Percentiles rank a stretch among this genome's conserved stretches.
phyloP scores from a whole-genome alignment of 1,140 invertebrate genomes.

The Pinna nobilis region DNA sequence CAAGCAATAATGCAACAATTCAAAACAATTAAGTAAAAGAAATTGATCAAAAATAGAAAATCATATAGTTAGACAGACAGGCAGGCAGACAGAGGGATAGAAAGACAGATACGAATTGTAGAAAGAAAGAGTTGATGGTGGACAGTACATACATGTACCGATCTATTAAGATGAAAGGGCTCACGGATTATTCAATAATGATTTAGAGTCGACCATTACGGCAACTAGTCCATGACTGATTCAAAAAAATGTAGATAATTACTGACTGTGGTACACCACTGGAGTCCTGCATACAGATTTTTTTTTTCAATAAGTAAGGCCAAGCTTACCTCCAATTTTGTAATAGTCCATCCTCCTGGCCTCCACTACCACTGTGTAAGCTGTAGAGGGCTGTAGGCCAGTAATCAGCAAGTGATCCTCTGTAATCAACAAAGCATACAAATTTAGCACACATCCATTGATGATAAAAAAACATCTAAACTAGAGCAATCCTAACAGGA shows the following conservation, averaged over 20 bases:
- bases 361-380: conserved; percentile 74
- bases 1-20: too few species aligned
- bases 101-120: too few species aligned
- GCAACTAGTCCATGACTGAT: neutral
- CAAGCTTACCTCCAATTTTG: conserved; percentile 39
- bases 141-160: too few species aligned
- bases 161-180: too few species aligned
- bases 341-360: conserved; percentile 72
- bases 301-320: neutral
- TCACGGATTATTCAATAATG: neutral
- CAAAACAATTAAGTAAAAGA: too few species aligned
- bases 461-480: neutral
- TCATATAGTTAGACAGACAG: too few species aligned
- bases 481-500: too few species aligned
- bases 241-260: neutral
- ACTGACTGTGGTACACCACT: neutral
- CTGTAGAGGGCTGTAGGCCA: conserved; percentile 64
- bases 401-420: conserved; percentile 72
- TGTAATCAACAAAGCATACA: conserved; percentile 44
- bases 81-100: too few species aligned
- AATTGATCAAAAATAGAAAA: too few species aligned
- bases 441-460: neutral
- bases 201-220: neutral
- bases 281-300: neutral
- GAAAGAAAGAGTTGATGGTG: too few species aligned